Percentiles rank a stretch among this genome's conserved stretches.
Evolutionary conservation across 2,113 vertebrate genomes (phyloP).

Genomic region (Pyrgilauda ruficollis): DNA sequence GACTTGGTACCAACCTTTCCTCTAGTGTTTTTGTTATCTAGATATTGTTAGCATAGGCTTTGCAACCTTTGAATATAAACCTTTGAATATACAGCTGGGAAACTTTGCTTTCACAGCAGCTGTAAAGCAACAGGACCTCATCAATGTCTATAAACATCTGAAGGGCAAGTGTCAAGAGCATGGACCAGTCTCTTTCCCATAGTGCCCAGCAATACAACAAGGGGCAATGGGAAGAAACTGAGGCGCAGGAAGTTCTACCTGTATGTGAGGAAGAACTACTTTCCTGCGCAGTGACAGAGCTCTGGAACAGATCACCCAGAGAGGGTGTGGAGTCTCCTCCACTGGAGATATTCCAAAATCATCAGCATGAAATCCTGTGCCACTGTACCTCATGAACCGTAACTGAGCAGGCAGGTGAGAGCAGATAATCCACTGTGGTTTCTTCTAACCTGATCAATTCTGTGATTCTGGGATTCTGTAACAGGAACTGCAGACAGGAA

Average conservation of each 20-base stretch:
- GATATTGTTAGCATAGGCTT: not conserved
- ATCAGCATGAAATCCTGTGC: not conserved
- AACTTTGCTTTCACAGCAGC: not conserved
- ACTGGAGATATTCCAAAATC: not conserved
- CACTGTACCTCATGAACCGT: no score
- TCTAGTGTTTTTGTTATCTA: not conserved
- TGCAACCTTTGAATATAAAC: not conserved
- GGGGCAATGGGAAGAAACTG: rapidly evolving
- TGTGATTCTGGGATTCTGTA: not conserved
- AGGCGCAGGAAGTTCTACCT: not conserved
- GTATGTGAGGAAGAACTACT: not conserved
- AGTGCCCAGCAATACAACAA: not conserved
- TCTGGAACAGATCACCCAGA: not conserved
- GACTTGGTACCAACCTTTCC: not conserved
- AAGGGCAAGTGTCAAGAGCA: not conserved
- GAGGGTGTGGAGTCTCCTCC: not conserved
- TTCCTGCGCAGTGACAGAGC: rapidly evolving
- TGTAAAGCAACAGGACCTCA: not conserved
- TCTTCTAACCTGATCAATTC: not conserved
- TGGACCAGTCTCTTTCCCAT: not conserved
- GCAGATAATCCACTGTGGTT: not conserved
- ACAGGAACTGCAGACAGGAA: not conserved
- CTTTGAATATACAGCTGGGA: not conserved
- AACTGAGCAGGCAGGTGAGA: no score
- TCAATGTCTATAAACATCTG: no score